Conservation (phyloP, 2,888 invertebrate genomes). For the Julus scandinavius region DNA sequence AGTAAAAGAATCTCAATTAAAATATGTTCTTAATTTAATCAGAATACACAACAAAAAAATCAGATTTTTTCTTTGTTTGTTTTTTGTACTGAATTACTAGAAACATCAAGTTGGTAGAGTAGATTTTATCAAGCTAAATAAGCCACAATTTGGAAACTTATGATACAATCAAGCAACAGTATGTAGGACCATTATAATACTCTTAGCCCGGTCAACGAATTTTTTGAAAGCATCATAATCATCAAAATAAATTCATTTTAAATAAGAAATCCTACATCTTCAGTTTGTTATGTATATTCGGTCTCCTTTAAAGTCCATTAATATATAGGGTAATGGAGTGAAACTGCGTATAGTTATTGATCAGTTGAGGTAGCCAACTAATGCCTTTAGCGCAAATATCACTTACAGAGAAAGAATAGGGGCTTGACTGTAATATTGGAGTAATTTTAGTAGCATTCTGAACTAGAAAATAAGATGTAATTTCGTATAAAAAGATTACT, state of each 20-base stretch:
- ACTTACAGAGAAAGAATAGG: not conserved
- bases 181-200: not conserved
- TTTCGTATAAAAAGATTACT: slow-evolving; percentile 17
- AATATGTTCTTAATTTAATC: too few species aligned
- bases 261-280: not conserved
- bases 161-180: not conserved
- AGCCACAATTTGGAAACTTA: too few species aligned
- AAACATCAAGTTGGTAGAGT: too few species aligned
- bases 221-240: not conserved
- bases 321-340: slow-evolving; percentile 40
- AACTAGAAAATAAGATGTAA: slow-evolving; percentile 32
- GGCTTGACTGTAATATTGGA: slow-evolving; percentile 10
- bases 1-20: too few species aligned
- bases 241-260: not conserved
- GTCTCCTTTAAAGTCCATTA: slow-evolving; percentile 37
- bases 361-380: slow-evolving; percentile 41
- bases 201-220: not conserved
- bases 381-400: slow-evolving; percentile 43
- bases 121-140: too few species aligned
- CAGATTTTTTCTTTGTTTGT: too few species aligned
- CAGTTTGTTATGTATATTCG: not conserved
- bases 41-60: too few species aligned
- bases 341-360: slow-evolving; percentile 41
- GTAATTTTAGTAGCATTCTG: slow-evolving; percentile 16
- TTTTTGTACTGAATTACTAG: too few species aligned